phyloP scores from a whole-genome alignment of 2,888 invertebrate genomes.

The Ryuthela nishihirai region DNA sequence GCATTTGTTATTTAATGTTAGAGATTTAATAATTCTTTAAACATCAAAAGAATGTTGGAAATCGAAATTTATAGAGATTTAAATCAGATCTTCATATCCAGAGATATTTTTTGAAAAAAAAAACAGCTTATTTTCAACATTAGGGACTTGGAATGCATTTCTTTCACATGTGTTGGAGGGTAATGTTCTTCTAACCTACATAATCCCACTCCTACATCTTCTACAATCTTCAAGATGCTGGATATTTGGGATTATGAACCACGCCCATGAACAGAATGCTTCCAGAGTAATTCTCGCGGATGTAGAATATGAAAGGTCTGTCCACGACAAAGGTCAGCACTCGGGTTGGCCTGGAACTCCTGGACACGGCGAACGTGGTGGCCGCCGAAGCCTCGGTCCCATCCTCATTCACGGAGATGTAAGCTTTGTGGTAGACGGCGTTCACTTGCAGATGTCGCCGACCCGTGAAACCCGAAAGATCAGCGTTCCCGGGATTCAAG shows the following conservation, averaged over 20 bases:
- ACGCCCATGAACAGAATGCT: constrained; percentile 66
- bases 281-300: constrained; percentile 61
- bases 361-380: constrained; percentile 57
- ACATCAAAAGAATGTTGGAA: too few relatives aligned
- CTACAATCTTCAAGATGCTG: too few relatives aligned
- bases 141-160: too few relatives aligned
- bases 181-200: too few relatives aligned
- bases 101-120: too few relatives aligned
- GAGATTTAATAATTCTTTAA: too few relatives aligned
- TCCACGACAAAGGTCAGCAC: constrained; percentile 56
- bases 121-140: too few relatives aligned
- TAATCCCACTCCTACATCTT: too few relatives aligned
- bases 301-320: constrained; percentile 70
- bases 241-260: constrained; percentile 21
- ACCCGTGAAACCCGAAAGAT: constrained; percentile 43
- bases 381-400: constrained; percentile 76
- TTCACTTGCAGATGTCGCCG: constrained; percentile 58
- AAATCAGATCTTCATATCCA: too few relatives aligned
- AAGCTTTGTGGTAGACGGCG: constrained; percentile 76
- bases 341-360: constrained; percentile 15
- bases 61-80: too few relatives aligned
- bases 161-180: too few relatives aligned
- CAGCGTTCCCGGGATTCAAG: constrained; percentile 58
- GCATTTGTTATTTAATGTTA: too few relatives aligned
- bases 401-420: constrained; percentile 80